A percentile compares a stretch with the other conserved stretches of the same genome.
phyloP scores from a whole-genome alignment of 2,797 vertebrate genomes.

The Sebastes vulpes region DNA sequence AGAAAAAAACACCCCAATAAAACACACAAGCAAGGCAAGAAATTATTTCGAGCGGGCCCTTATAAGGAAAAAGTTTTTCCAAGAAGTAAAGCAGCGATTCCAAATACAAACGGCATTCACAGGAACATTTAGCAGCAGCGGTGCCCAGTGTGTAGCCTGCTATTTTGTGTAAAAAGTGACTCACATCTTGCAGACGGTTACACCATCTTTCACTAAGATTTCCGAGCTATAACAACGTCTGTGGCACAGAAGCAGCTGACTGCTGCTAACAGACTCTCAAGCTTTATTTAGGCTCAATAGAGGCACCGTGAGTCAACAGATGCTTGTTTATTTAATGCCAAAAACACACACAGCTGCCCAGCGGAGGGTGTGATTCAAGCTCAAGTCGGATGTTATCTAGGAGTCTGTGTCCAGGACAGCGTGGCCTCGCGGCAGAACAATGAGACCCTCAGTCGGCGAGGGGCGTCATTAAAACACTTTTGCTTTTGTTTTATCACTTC shows the following conservation, averaged over 20 bases:
- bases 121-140: neutral
- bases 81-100: slow-evolving; percentile 1
- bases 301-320: slow-evolving; percentile 54
- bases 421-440: slow-evolving; percentile 23
- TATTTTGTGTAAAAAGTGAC: slow-evolving; percentile 7
- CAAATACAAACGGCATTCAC: slow-evolving; percentile 1
- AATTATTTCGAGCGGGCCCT: slow-evolving; percentile 25
- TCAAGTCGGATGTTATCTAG: slow-evolving; percentile 57
- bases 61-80: slow-evolving; percentile 60
- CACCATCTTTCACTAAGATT: neutral
- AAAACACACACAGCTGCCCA: slow-evolving; percentile 64
- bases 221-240: neutral
- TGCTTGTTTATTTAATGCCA: slow-evolving; percentile 55
- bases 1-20: slow-evolving; percentile 19
- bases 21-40: slow-evolving; percentile 23
- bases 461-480: neutral
- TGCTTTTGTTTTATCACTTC: slow-evolving; percentile 13
- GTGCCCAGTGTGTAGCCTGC: neutral
- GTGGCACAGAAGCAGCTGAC: slow-evolving; percentile 38
- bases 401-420: slow-evolving; percentile 24
- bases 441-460: slow-evolving; percentile 14
- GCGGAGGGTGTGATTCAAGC: slow-evolving; percentile 64
- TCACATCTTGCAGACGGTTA: slow-evolving; percentile 4
- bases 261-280: slow-evolving; percentile 21
- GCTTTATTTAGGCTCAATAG: slow-evolving; percentile 51